phyloP scores from a whole-genome alignment of 2,888 invertebrate genomes.

The Eupelmus urozonus region DNA sequence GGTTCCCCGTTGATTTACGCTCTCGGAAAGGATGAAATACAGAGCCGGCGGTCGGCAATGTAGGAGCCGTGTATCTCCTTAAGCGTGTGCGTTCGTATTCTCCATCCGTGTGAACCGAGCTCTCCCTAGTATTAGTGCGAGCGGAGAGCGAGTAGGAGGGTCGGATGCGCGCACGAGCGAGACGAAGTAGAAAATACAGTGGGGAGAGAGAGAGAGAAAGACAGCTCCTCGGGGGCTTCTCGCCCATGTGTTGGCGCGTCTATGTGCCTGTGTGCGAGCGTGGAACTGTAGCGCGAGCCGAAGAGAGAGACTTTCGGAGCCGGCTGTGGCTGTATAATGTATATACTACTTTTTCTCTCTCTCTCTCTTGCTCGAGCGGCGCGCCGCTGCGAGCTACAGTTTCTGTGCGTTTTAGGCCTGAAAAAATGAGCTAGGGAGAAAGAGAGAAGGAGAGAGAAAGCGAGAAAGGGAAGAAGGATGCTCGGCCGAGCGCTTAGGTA shows the following conservation, averaged over 20 bases:
- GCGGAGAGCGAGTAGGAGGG: neutral
- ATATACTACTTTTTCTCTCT: constrained; percentile 30
- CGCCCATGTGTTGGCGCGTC: neutral
- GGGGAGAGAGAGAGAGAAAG: constrained; percentile 19
- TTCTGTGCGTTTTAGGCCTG: constrained; percentile 43
- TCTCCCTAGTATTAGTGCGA: neutral
- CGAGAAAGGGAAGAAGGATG: constrained; percentile 3
- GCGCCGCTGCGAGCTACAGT: constrained; percentile 23
- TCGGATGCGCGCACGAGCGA: constrained; percentile 27
- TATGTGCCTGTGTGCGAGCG: neutral
- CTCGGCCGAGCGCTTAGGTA: neutral
- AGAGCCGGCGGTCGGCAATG: constrained; percentile 49
- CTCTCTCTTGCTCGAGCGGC: constrained; percentile 26
- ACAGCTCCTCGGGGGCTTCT: constrained; percentile 6
- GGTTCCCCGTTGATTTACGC: constrained; percentile 20
- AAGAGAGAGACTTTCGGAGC: constrained; percentile 2
- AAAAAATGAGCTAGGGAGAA: constrained; percentile 16
- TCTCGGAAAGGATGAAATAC: constrained; percentile 1
- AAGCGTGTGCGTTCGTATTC: neutral
- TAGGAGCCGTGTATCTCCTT: constrained; percentile 17
- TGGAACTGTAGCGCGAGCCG: constrained; percentile 31
- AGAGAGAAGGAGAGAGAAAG: constrained; percentile 6
- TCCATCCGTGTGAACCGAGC: neutral
- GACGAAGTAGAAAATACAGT: too few species aligned
- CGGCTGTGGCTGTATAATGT: constrained; percentile 22